Conservation (phyloP, 37 sponge, comb jelly and placozoan genomes). For the Corticium candelabrum region DNA sequence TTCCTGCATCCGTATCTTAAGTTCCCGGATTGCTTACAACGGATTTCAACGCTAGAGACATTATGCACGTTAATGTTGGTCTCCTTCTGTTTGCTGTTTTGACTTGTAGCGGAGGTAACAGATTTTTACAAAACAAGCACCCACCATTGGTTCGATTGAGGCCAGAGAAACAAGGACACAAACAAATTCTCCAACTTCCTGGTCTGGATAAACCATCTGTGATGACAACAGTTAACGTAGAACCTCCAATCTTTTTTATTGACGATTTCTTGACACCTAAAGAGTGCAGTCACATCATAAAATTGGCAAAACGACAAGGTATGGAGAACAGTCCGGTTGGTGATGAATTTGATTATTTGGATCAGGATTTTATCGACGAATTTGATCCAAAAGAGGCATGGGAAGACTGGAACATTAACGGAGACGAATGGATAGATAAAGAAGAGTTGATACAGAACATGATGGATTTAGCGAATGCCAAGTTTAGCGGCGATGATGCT, state of each 20-base stretch:
- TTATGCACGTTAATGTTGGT: too few relatives aligned
- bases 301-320: neutral
- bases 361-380: neutral
- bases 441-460: neutral
- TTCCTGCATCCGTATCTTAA: too few relatives aligned
- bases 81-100: too few relatives aligned
- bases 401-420: neutral
- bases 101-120: too few relatives aligned
- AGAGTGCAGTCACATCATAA: neutral
- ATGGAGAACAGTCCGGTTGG: neutral
- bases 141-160: neutral
- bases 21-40: too few relatives aligned
- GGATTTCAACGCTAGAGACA: too few relatives aligned
- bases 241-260: neutral
- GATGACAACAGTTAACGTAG: neutral
- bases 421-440: neutral
- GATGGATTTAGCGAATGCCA: neutral
- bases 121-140: too few relatives aligned
- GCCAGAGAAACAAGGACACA: neutral
- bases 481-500: neutral
- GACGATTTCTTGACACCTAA: neutral
- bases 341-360: neutral
- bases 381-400: neutral
- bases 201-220: neutral
- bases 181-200: neutral